Evolutionary conservation across 2,113 vertebrate genomes (phyloP).

Genomic region (Amblyornis subalaris): DNA sequence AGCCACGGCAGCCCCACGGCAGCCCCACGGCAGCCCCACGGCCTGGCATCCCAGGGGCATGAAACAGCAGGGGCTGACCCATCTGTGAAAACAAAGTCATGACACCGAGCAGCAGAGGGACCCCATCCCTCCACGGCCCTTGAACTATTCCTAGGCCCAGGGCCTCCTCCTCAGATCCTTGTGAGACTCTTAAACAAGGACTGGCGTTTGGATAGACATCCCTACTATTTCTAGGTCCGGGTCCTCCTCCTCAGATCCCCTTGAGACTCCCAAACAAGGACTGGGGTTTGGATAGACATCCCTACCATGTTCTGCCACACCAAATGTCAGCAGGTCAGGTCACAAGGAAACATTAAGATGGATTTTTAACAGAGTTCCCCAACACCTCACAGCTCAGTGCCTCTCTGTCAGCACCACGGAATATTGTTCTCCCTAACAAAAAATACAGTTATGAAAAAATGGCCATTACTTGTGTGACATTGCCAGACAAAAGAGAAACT

Average conservation of each 20-base stretch:
- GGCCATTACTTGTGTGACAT: neutral
- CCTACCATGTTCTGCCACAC: neutral
- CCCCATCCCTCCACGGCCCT: neutral
- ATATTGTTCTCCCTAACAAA: neutral
- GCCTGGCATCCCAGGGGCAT: neutral
- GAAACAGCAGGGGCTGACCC: neutral
- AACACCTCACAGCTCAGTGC: neutral
- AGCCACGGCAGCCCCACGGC: neutral
- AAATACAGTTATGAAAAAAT: neutral
- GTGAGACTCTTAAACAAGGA: too few relatives aligned
- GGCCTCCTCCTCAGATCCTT: too few relatives aligned
- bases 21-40: neutral
- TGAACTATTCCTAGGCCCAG: neutral
- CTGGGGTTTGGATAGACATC: neutral
- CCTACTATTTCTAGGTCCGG: neutral
- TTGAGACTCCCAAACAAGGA: neutral
- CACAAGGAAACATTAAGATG: neutral
- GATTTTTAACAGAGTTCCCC: neutral
- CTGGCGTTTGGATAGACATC: too few relatives aligned
- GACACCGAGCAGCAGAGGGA: neutral
- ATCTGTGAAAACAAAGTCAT: neutral
- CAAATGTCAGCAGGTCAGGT: neutral
- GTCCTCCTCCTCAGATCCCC: neutral
- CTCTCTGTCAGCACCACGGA: fast-evolving
- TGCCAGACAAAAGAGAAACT: neutral